phyloP scores from a whole-genome alignment of 2,888 invertebrate genomes.

The Hirtodrosophila trivittata region DNA sequence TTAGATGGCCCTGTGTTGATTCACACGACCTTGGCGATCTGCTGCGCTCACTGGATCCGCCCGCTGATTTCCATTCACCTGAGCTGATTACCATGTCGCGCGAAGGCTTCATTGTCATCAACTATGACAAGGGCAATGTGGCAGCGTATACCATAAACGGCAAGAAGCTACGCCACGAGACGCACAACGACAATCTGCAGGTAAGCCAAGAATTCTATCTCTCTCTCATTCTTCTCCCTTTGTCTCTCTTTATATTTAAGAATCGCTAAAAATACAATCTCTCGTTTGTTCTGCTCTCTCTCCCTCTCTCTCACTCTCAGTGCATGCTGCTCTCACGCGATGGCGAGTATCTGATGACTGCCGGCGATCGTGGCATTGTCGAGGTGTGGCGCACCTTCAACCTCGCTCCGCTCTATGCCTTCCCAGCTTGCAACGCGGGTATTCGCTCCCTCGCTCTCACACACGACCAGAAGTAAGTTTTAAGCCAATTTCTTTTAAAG shows the following conservation, averaged over 20 bases:
- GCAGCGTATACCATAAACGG: conserved; percentile 98
- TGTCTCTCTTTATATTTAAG: background rate
- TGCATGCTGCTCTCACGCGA: conserved; percentile 97
- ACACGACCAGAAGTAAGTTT: conserved; percentile 97
- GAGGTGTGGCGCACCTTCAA: conserved; percentile 99
- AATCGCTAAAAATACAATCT: background rate
- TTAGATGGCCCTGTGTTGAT: conserved; percentile 97
- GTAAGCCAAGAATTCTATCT: conserved; percentile 83
- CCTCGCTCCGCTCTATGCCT: conserved; percentile 97
- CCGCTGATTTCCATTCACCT: conserved; percentile 89
- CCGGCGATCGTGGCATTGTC: conserved; percentile 98
- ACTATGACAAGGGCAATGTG: conserved; percentile 95
- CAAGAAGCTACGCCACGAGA: conserved; percentile 93
- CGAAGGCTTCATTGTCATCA: conserved; percentile 97
- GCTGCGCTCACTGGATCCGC: conserved; percentile 94
- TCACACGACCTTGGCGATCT: conserved; percentile 98
- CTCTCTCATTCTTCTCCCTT: background rate
- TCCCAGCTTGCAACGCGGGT: conserved; percentile 98
- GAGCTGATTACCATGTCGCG: conserved; percentile 96
- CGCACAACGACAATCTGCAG: conserved; percentile 97
- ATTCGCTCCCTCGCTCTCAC: conserved; percentile 97
- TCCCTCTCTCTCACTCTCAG: conserved; percentile 84
- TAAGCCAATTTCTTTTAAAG: too few species aligned
- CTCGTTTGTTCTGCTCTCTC: conserved; percentile 1
- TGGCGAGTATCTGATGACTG: conserved; percentile 99